These are phyloP conservation scores for Mico argentatus DNA, from an alignment of 2,797 vertebrate species.

Conservation along the genomic window DNA sequence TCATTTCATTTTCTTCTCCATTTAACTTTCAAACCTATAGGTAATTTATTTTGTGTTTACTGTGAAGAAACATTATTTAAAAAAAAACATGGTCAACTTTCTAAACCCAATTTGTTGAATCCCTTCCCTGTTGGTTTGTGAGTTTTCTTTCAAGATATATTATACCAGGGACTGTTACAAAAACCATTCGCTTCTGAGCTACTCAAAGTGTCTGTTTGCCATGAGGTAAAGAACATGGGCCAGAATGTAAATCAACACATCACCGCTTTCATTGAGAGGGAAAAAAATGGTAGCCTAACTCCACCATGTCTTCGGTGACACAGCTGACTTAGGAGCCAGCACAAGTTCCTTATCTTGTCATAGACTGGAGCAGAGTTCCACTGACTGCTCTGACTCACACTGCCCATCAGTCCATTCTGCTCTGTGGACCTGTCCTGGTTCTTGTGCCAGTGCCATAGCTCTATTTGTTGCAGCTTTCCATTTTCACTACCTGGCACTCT, in stretches of 20 bases:
- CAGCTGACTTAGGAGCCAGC: accelerated
- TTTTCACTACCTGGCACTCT: background rate
- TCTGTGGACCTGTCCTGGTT: background rate
- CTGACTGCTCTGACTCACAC: accelerated
- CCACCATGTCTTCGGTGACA: background rate
- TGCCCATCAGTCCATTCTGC: accelerated
- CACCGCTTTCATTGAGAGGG: background rate
- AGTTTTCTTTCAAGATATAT: background rate
- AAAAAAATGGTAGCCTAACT: background rate
- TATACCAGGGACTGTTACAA: background rate
- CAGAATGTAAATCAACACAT: background rate
- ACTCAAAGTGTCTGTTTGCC: background rate
- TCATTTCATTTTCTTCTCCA: background rate
- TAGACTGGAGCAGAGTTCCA: background rate
- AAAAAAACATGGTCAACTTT: background rate
- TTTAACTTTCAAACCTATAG: conserved; percentile 14
- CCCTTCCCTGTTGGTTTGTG: background rate
- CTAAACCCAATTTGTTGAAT: background rate
- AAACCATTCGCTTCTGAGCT: background rate
- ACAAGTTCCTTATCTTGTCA: no score
- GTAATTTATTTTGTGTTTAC: background rate
- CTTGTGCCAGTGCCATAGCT: accelerated
- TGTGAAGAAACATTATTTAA: background rate
- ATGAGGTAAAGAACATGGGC: background rate
- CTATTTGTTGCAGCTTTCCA: accelerated